phyloP scores from a whole-genome alignment of 2,888 invertebrate species.

The Mayetiola destructor region DNA sequence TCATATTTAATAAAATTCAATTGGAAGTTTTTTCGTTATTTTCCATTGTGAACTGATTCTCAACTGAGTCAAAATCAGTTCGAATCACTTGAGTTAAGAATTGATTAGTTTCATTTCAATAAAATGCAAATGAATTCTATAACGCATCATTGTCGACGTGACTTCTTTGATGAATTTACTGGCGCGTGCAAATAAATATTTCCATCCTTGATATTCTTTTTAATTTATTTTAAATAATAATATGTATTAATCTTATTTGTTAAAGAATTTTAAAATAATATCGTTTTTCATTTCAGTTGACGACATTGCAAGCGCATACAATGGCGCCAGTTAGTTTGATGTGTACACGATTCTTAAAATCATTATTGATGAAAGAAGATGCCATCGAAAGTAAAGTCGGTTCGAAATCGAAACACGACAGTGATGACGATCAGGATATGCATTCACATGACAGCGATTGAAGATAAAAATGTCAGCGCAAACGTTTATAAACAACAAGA shows the following conservation, averaged over 20 bases:
- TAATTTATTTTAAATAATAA: not conserved
- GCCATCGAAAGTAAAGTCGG: not conserved
- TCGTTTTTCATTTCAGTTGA: conserved; percentile 4
- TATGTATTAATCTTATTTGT: not conserved
- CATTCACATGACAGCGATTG: not conserved
- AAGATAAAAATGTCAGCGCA: not conserved
- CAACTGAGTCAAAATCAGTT: too few relatives aligned
- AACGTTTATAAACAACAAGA: too few relatives aligned
- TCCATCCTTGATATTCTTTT: not conserved
- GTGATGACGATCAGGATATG: conserved; percentile 6
- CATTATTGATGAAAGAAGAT: conserved; percentile 1
- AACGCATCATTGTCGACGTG: not conserved
- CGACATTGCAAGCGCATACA: not conserved
- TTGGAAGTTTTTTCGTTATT: too few relatives aligned
- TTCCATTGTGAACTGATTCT: too few relatives aligned
- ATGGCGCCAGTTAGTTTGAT: not conserved
- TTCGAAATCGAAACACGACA: not conserved
- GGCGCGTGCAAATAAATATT: not conserved
- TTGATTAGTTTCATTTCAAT: not conserved
- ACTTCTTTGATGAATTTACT: not conserved
- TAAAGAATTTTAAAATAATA: not conserved
- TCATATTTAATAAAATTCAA: too few relatives aligned
- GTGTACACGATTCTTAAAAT: conserved; percentile 4
- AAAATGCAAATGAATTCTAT: not conserved
- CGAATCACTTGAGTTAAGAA: too few relatives aligned